phyloP scores from a whole-genome alignment of 2,888 invertebrate genomes.

The Parascotia fuliginaria region DNA sequence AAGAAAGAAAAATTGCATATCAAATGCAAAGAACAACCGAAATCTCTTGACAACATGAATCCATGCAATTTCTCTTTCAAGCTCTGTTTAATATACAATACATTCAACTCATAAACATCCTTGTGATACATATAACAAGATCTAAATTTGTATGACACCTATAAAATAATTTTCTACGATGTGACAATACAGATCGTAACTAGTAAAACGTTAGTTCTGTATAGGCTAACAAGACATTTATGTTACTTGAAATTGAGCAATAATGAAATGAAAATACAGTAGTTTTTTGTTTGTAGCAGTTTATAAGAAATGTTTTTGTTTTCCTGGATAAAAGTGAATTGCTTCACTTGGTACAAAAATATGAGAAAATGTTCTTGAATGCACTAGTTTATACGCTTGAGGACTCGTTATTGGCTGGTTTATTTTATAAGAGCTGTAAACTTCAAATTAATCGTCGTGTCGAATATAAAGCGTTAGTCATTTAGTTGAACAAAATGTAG shows the following conservation, averaged over 20 bases:
- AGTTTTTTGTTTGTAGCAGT: background rate
- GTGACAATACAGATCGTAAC: conserved; percentile 64
- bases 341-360: conserved; percentile 36
- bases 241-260: background rate
- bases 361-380: conserved; percentile 48
- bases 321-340: background rate
- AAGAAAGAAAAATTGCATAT: background rate
- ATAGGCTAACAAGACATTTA: conserved; percentile 15
- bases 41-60: conserved; percentile 12
- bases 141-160: conserved; percentile 24
- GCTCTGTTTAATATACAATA: conserved; percentile 10
- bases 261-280: fast-evolving
- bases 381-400: conserved; percentile 22
- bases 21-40: conserved; percentile 4
- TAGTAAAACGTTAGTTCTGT: conserved; percentile 44
- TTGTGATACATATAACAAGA: conserved; percentile 18
- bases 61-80: conserved; percentile 26
- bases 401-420: conserved; percentile 19
- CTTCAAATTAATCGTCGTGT: conserved; percentile 11
- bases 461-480: too few relatives aligned
- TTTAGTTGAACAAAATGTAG: too few relatives aligned
- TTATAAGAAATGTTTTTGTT: conserved; percentile 2
- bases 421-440: conserved; percentile 24
- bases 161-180: conserved; percentile 42
- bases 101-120: conserved; percentile 7